These are phyloP conservation scores for Acanthoscelides obtectus DNA, from an alignment of 2,888 invertebrate species.

Conservation along the genomic window DNA sequence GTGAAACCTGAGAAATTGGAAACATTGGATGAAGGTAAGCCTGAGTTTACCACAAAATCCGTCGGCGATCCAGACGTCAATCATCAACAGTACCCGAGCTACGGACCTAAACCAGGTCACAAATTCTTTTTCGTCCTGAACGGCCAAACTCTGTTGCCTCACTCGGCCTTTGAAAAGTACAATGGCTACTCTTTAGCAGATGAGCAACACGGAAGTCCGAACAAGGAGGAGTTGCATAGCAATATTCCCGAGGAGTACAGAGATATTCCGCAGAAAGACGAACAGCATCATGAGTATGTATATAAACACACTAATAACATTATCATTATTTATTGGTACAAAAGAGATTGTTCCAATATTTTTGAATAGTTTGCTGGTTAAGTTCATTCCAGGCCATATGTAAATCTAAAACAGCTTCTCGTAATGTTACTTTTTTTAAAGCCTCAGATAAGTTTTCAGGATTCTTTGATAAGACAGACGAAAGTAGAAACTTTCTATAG, in stretches of 20 bases:
- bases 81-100: background rate
- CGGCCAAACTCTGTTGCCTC: background rate
- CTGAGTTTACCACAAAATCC: constrained; percentile 20
- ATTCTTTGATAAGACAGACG: no score
- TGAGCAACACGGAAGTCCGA: background rate
- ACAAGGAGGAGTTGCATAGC: background rate
- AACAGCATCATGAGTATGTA: background rate
- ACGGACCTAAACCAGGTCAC: background rate
- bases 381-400: no score
- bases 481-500: no score
- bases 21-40: constrained; percentile 37
- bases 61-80: constrained; percentile 31
- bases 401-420: no score
- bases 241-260: background rate
- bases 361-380: no score
- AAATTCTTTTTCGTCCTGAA: background rate
- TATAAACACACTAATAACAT: no score
- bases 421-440: no score
- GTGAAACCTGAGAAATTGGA: constrained; percentile 41
- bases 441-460: no score
- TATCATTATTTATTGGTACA: no score
- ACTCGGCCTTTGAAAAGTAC: background rate
- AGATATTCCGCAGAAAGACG: background rate
- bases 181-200: background rate
- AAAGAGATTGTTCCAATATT: no score